These are phyloP conservation scores for Drosophila kepulauana DNA, from an alignment of 1,140 invertebrate genomes.

Conservation along the genomic window DNA sequence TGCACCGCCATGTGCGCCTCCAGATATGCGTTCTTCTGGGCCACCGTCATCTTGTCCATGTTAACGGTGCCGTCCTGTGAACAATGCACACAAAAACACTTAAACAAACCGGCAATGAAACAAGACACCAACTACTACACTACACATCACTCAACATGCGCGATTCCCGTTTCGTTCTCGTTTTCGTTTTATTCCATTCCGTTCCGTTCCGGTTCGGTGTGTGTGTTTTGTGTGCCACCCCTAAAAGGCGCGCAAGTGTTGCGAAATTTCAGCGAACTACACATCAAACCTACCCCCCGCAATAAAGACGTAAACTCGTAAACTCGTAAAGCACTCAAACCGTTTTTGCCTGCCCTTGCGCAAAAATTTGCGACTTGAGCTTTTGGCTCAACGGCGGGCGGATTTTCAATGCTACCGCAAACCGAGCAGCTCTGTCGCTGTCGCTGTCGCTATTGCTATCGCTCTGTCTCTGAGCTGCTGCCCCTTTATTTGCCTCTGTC, in stretches of 20 bases:
- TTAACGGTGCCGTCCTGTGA: slow-evolving; percentile 87
- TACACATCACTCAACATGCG: not conserved
- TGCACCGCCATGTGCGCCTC: slow-evolving; percentile 91
- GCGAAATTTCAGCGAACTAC: slow-evolving; percentile 66
- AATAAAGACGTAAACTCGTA: slow-evolving; percentile 4
- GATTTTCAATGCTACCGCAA: slow-evolving; percentile 27
- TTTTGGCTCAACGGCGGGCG: slow-evolving; percentile 46
- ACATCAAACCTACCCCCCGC: slow-evolving; percentile 47
- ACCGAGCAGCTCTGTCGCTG: not conserved
- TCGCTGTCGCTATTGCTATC: not conserved
- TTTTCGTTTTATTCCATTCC: slow-evolving; percentile 34
- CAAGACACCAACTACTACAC: not conserved
- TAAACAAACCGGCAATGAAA: slow-evolving; percentile 37
- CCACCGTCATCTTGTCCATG: slow-evolving; percentile 90
- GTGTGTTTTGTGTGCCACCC: slow-evolving; percentile 53
- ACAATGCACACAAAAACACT: not conserved
- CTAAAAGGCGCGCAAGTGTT: slow-evolving; percentile 74
- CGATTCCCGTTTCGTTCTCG: not conserved
- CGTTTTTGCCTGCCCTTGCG: slow-evolving; percentile 70
- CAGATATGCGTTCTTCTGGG: slow-evolving; percentile 89
- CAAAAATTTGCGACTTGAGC: slow-evolving; percentile 81
- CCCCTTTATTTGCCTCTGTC: not conserved
- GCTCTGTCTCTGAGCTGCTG: not conserved
- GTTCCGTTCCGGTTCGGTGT: slow-evolving; percentile 43
- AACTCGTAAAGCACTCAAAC: slow-evolving; percentile 58